Conservation (phyloP, 1,140 invertebrate species). For the Mya arenaria region DNA sequence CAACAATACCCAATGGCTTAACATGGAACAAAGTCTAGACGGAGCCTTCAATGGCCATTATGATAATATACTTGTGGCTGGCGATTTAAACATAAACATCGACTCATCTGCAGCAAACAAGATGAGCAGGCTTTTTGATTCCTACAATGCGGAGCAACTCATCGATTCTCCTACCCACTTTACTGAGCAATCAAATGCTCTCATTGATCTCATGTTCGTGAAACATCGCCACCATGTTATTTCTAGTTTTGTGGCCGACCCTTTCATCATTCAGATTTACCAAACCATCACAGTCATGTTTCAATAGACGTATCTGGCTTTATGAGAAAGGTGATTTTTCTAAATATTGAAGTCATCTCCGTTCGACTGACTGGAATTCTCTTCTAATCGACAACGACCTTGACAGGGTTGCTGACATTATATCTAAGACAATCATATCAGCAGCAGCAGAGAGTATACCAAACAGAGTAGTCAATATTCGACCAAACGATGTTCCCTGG, state of each 20-base stretch:
- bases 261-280: background rate
- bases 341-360: background rate
- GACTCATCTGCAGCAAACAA: background rate
- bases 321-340: background rate
- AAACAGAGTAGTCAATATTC: conserved; percentile 34
- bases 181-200: conserved; percentile 8
- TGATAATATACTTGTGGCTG: conserved; percentile 9
- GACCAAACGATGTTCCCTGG: conserved; percentile 28
- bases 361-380: background rate
- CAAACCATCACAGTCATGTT: background rate
- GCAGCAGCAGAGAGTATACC: conserved; percentile 22
- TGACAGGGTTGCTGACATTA: background rate
- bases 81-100: conserved; percentile 17
- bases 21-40: conserved; percentile 7
- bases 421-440: conserved; percentile 6
- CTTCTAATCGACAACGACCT: background rate
- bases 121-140: background rate
- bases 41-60: background rate
- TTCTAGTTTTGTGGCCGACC: conserved; percentile 12
- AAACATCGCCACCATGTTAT: background rate
- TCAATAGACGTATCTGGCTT: conserved; percentile 8
- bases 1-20: background rate
- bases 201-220: conserved; percentile 20
- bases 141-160: conserved; percentile 1
- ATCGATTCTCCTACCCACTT: background rate